These are phyloP conservation scores for Characodon lateralis DNA, from an alignment of 2,797 vertebrate genomes.

Conservation along the genomic window DNA sequence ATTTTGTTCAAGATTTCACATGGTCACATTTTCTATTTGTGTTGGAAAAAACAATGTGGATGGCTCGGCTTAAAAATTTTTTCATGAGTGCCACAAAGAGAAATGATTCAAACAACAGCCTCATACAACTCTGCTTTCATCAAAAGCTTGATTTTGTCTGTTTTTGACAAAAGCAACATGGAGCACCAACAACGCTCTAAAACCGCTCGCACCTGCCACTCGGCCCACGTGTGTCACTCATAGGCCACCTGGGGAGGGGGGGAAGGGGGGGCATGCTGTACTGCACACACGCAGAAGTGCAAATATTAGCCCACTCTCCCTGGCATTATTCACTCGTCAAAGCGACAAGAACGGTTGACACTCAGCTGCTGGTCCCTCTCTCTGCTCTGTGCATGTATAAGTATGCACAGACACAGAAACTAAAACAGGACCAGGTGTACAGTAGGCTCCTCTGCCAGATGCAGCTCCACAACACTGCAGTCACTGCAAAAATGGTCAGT, in stretches of 20 bases:
- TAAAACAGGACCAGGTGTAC: constrained; percentile 52
- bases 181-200: constrained; percentile 38
- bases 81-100: constrained; percentile 39
- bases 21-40: constrained; percentile 33
- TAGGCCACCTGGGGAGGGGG: constrained; percentile 28
- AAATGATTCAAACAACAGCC: constrained; percentile 50
- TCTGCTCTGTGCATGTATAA: constrained; percentile 10
- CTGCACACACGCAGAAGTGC: neutral
- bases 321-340: constrained; percentile 35
- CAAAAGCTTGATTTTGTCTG: constrained; percentile 49
- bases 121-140: constrained; percentile 27
- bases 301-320: constrained; percentile 9
- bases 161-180: constrained; percentile 53
- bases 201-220: constrained; percentile 71
- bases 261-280: constrained; percentile 50
- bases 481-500: constrained; percentile 55
- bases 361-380: constrained; percentile 31
- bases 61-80: constrained; percentile 34
- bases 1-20: constrained; percentile 34
- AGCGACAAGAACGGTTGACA: constrained; percentile 31
- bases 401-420: constrained; percentile 21
- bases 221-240: constrained; percentile 62
- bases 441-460: constrained; percentile 60
- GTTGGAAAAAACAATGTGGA: constrained; percentile 37
- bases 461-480: constrained; percentile 58